Evolutionary conservation across 2,797 vertebrate genomes (phyloP), one percentile per base, ranked within the genome.

Genomic region (Coregonus ussuriensis): DNA sequence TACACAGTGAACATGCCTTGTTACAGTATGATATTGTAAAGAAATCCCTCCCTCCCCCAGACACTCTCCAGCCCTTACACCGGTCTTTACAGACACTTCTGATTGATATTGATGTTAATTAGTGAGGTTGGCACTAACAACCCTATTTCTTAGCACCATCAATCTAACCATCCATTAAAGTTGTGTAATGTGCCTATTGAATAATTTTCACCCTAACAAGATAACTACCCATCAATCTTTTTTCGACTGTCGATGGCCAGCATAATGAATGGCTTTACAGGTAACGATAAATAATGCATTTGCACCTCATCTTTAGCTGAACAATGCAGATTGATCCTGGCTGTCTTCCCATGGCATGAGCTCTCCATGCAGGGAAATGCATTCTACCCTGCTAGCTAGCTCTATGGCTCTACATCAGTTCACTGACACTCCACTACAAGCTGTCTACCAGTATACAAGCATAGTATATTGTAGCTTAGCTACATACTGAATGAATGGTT

Each of bases 51-150:
- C 33, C 1, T 18, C 18, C 29, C 14, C 62, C 5, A 9, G 53
- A 56, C 71, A 56, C 41, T 47, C 47, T 77, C 56, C 56, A 72
- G 54, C 79, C 74, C 66, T 74, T 56, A 69, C 81, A 81, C 68
- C 66, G 62, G 37, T 83, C 81, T 62, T 62, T 80, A 79, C 15
- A 47, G 84, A 83, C 87, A 76, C 72, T 80, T 84, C 78, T 81
- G 81, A 90, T 83, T 79, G 79, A 83, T 88, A 88, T 89, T 82
- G 88, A 89, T 83, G 84, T 88, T 91, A 91, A 92, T 92, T 89
- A 91, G 77, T 56, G 70, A 72, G 74, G 86, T 79, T 81, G 79
- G 76, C 25, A 70, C 83, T 81, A 91, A 87, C 84, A 83, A 82
- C 79, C 83, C 52, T 73, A 72, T 80, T 80, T 73, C 82, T 91